These are phyloP conservation scores for Pluvianellus socialis DNA, from an alignment of 2,113 vertebrate species.

Conservation along the genomic window DNA sequence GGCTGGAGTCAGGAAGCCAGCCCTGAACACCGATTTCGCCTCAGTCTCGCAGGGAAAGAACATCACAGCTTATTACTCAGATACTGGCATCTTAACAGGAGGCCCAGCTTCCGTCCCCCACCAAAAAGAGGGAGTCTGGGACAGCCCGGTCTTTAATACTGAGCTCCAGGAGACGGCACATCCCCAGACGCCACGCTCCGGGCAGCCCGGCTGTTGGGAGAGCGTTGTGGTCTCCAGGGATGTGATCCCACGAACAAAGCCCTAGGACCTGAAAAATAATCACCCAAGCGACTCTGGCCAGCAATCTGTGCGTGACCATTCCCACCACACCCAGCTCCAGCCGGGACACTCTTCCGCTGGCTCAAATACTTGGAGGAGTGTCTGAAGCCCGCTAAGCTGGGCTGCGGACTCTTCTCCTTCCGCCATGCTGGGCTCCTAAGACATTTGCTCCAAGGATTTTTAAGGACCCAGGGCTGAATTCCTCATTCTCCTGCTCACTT, in stretches of 20 bases:
- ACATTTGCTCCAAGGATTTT: background rate
- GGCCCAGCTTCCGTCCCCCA: background rate
- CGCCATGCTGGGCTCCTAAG: background rate
- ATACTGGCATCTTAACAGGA: background rate
- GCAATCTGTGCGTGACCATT: background rate
- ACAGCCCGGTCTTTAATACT: background rate
- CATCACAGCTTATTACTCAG: constrained; percentile 48
- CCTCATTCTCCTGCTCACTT: background rate
- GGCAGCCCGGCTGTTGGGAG: background rate
- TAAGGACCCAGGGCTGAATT: background rate
- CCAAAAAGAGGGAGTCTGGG: background rate
- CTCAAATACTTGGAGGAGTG: background rate
- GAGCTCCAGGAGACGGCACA: background rate
- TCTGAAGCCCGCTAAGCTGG: background rate
- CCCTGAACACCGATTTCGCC: constrained; percentile 16
- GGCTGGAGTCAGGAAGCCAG: constrained; percentile 28
- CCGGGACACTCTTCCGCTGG: background rate
- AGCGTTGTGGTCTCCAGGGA: background rate
- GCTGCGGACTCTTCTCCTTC: background rate
- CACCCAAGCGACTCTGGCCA: background rate
- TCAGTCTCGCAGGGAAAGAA: background rate
- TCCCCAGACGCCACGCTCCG: rapidly evolving
- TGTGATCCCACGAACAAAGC: background rate
- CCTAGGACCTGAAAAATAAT: background rate
- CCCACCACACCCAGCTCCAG: background rate